Evolutionary conservation across 2,113 vertebrate genomes (phyloP).

Genomic region (Xenus cinereus): DNA sequence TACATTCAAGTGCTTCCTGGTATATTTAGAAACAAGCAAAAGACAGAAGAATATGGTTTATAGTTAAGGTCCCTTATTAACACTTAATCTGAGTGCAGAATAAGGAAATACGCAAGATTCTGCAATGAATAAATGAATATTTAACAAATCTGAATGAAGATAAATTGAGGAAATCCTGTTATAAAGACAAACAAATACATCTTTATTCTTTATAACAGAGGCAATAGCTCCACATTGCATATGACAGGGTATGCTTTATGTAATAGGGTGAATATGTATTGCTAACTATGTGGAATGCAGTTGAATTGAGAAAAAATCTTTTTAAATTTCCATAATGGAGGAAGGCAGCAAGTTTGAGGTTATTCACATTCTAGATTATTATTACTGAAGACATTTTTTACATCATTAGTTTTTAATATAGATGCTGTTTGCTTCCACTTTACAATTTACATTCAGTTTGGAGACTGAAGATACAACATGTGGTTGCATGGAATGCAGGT

Average conservation of each 20-base stretch:
- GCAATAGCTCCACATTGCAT: neutral
- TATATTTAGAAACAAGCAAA: neutral
- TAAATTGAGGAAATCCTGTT: constrained; percentile 52
- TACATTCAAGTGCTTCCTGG: neutral
- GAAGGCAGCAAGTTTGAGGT: constrained; percentile 53
- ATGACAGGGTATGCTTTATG: constrained; percentile 28
- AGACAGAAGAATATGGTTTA: neutral
- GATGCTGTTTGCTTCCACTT: constrained; percentile 11
- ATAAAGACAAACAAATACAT: constrained; percentile 55
- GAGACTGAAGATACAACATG: neutral
- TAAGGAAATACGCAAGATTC: constrained; percentile 19
- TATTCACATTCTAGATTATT: constrained; percentile 54
- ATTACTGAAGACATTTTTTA: constrained; percentile 52
- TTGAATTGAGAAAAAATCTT: constrained; percentile 30
- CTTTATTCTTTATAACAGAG: constrained; percentile 39
- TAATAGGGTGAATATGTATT: constrained; percentile 21
- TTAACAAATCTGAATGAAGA: constrained; percentile 63
- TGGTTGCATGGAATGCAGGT: neutral
- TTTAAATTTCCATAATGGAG: constrained; percentile 54
- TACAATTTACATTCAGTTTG: neutral
- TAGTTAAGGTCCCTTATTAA: constrained; percentile 36
- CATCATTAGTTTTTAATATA: constrained; percentile 67
- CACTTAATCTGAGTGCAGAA: constrained; percentile 7
- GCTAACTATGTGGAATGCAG: constrained; percentile 13
- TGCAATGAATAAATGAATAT: constrained; percentile 60